phyloP scores from a whole-genome alignment of 92 coral and sea anemone genomes.

The Porites divaricata region DNA sequence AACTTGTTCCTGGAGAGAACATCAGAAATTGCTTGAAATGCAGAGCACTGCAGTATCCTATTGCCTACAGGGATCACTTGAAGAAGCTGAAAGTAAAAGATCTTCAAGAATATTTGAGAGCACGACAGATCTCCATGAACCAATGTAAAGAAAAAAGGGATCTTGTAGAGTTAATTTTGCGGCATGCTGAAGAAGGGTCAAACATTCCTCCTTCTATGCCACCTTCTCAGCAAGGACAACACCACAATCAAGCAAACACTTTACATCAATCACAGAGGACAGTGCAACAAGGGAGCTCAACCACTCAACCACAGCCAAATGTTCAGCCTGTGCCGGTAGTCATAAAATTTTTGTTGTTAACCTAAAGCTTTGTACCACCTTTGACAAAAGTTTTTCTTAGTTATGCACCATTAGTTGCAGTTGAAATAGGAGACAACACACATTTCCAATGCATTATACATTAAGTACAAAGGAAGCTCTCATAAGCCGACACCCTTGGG shows the following conservation, averaged over 20 bases:
- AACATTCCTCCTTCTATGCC: constrained; percentile 25
- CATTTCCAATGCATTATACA: too few species aligned
- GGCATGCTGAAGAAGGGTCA: constrained; percentile 62
- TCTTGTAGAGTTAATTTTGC: constrained; percentile 81
- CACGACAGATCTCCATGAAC: constrained; percentile 63
- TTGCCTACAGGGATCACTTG: constrained; percentile 72
- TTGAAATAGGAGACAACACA: too few species aligned
- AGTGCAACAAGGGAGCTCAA: constrained; percentile 22
- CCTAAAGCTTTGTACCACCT: too few species aligned
- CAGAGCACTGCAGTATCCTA: constrained; percentile 79
- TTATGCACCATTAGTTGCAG: too few species aligned
- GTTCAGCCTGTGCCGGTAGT: constrained; percentile 35
- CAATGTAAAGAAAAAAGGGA: constrained; percentile 93
- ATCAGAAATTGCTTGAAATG: constrained; percentile 82
- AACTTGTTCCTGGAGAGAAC: constrained; percentile 57
- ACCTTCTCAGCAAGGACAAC: constrained; percentile 26
- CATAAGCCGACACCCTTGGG: too few species aligned
- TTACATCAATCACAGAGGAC: constrained; percentile 7
- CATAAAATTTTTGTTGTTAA: neutral
- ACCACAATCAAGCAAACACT: constrained; percentile 24
- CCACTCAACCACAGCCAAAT: constrained; percentile 4
- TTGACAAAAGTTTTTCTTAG: too few species aligned
- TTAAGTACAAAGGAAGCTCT: too few species aligned
- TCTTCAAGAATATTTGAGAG: constrained; percentile 80
- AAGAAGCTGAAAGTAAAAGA: constrained; percentile 78